These are phyloP conservation scores for Callionymus lyra DNA, from an alignment of 2,113 vertebrate genomes.

Conservation along the genomic window DNA sequence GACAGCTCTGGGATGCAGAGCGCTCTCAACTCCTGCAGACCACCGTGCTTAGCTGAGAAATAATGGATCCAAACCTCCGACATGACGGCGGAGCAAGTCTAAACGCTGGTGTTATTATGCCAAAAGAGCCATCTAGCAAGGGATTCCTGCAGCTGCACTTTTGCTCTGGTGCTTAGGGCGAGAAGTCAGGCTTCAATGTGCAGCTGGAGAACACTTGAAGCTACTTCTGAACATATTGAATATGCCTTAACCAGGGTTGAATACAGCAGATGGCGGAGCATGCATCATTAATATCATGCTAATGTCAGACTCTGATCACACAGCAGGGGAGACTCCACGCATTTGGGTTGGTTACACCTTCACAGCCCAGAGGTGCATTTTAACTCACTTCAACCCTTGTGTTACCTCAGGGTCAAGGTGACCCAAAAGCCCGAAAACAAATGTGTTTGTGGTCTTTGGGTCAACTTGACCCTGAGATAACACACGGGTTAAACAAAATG, in stretches of 20 bases:
- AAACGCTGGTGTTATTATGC: slow-evolving; percentile 39
- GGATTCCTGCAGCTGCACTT: slow-evolving; percentile 18
- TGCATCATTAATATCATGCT: not conserved
- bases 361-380: no score
- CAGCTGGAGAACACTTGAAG: not conserved
- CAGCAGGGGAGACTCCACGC: not conserved
- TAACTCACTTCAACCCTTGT: no score
- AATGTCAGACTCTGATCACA: not conserved
- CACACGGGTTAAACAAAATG: no score
- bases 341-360: no score
- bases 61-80: slow-evolving; percentile 50
- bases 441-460: no score
- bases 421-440: no score
- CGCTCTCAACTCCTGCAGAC: slow-evolving; percentile 23
- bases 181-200: not conserved
- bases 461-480: no score
- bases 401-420: no score
- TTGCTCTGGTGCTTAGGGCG: slow-evolving; percentile 2
- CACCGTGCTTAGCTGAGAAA: slow-evolving; percentile 33
- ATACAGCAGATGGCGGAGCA: not conserved
- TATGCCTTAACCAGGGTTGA: not conserved
- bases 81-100: slow-evolving; percentile 35
- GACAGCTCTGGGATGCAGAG: slow-evolving; percentile 29
- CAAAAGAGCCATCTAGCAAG: slow-evolving; percentile 19
- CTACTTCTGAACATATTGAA: not conserved